A percentile compares a stretch with the other conserved stretches of the same genome.
These are phyloP conservation scores for Leptopilina drosophilae DNA, from an alignment of 2,888 invertebrate species.

Conservation along the genomic window DNA sequence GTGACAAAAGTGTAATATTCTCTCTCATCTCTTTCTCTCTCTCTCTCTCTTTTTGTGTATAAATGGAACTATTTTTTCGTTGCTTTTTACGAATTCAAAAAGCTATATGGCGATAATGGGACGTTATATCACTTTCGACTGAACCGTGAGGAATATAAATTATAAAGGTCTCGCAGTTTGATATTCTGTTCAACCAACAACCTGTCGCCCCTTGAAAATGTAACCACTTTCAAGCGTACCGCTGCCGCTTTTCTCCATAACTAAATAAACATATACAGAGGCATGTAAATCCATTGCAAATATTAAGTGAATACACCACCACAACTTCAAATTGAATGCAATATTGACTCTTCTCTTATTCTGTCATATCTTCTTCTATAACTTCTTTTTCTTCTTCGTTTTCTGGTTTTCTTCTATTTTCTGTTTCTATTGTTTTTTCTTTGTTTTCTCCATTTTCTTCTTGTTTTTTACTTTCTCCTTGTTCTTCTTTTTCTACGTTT, in stretches of 20 bases:
- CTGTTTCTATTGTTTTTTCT: background rate
- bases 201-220: slow-evolving; percentile 51
- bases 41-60: background rate
- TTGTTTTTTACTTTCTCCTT: background rate
- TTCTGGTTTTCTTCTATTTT: background rate
- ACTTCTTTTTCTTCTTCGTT: background rate
- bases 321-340: slow-evolving; percentile 23
- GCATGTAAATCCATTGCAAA: slow-evolving; percentile 16
- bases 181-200: slow-evolving; percentile 62
- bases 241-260: slow-evolving; percentile 20
- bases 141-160: slow-evolving; percentile 60
- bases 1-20: background rate
- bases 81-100: slow-evolving; percentile 7
- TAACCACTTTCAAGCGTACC: slow-evolving; percentile 34
- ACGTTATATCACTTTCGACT: slow-evolving; percentile 37
- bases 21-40: no score
- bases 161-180: slow-evolving; percentile 55
- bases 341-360: slow-evolving; percentile 19
- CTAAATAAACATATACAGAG: slow-evolving; percentile 24
- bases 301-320: slow-evolving; percentile 8
- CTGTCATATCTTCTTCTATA: background rate
- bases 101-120: background rate
- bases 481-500: background rate
- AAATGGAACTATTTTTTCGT: slow-evolving; percentile 3
- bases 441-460: no score